A percentile compares a stretch with the other conserved stretches of the same genome.
Evolutionary conservation across 2,113 vertebrate species (phyloP).

Genomic region (Tonatia bakeri): DNA sequence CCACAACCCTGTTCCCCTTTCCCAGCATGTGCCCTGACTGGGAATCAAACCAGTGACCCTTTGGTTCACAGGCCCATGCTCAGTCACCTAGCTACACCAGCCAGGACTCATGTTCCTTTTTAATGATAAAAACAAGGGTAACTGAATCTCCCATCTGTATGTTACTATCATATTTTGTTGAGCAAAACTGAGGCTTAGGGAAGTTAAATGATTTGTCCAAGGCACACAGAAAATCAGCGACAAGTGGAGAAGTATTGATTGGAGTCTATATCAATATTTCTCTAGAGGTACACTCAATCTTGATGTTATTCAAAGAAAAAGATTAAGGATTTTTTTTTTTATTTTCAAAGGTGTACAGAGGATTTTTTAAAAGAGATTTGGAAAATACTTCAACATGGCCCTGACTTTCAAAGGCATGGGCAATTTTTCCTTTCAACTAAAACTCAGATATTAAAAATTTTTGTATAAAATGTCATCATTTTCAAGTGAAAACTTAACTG

Average conservation of each 20-base stretch:
- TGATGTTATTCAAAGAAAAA: conserved; percentile 32
- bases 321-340: background rate
- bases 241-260: background rate
- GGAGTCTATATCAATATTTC: conserved; percentile 30
- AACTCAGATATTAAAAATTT: background rate
- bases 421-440: conserved; percentile 4
- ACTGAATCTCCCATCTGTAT: background rate
- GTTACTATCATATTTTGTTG: background rate
- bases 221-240: background rate
- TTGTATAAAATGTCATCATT: background rate
- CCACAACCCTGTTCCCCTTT: no score
- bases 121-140: background rate
- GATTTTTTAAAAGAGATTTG: background rate
- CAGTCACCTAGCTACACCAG: no score
- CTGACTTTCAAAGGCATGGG: background rate
- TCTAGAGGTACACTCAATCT: background rate
- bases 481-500: background rate
- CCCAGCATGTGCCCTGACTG: no score
- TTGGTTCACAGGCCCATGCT: no score
- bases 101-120: background rate
- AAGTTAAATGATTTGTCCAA: background rate
- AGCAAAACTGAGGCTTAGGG: background rate
- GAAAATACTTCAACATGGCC: background rate
- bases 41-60: no score
- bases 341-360: background rate